phyloP scores from a whole-genome alignment of 2,888 invertebrate genomes.

The Melieria crassipennis region DNA sequence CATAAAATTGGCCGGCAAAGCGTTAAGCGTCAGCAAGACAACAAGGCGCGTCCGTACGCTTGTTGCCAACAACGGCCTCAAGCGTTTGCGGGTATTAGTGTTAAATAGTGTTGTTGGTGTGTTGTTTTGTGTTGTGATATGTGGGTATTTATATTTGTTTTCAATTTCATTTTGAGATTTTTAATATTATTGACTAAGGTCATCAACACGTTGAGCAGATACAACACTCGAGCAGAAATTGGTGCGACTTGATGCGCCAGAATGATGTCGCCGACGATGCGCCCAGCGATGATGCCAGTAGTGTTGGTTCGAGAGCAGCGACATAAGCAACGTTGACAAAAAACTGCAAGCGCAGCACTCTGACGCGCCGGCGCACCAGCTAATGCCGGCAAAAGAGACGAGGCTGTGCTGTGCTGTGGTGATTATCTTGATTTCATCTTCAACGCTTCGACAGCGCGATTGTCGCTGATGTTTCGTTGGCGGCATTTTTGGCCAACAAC shows the following conservation, averaged over 20 bases:
- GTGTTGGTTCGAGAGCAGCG: neutral
- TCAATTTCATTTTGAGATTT: slow-evolving; percentile 31
- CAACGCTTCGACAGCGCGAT: no score
- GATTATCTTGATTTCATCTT: no score
- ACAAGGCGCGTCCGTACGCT: neutral
- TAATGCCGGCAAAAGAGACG: no score
- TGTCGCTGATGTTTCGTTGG: no score
- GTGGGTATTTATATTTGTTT: slow-evolving; percentile 1
- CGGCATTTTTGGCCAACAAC: no score
- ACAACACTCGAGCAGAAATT: slow-evolving; percentile 10
- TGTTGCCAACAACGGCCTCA: neutral
- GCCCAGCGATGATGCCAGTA: neutral
- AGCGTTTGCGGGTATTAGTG: neutral
- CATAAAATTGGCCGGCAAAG: neutral
- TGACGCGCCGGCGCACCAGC: no score
- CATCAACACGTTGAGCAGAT: slow-evolving; percentile 43
- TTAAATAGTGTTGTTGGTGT: neutral
- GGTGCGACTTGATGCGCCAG: neutral
- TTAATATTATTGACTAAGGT: slow-evolving; percentile 55
- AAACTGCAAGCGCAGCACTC: no score
- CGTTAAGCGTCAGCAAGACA: no score
- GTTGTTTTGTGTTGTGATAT: neutral
- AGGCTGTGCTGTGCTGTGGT: no score
- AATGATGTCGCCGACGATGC: slow-evolving; percentile 4
- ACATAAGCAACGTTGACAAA: no score